Conservation (phyloP, 2,888 invertebrate species). For the Brachyopa scutellaris region DNA sequence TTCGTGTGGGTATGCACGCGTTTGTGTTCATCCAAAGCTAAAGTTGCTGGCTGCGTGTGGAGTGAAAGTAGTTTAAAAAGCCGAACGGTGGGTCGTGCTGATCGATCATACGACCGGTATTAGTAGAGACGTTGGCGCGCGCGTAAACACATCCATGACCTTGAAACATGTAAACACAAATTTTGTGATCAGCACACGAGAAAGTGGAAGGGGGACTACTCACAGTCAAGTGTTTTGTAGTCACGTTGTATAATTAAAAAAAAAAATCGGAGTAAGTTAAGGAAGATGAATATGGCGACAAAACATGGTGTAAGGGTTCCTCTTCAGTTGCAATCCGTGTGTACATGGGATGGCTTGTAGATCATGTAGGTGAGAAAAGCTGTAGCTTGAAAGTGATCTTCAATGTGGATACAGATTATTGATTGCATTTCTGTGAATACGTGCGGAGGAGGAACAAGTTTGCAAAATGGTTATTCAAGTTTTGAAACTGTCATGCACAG, state of each 20-base stretch:
- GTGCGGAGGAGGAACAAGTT: slow-evolving; percentile 5
- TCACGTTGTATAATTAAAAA: slow-evolving; percentile 11
- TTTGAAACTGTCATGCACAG: neutral
- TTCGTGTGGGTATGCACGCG: slow-evolving; percentile 13
- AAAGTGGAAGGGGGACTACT: neutral
- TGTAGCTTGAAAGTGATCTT: slow-evolving; percentile 12
- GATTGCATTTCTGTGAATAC: neutral
- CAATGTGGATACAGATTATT: neutral
- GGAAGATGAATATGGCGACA: neutral
- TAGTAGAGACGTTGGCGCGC: slow-evolving; percentile 5
- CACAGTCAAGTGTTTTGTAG: slow-evolving; percentile 14
- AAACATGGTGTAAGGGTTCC: neutral
- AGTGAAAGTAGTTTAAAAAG: slow-evolving; percentile 57
- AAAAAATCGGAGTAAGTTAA: slow-evolving; percentile 29
- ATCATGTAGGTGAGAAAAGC: neutral
- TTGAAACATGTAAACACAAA: slow-evolving; percentile 53
- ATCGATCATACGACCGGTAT: slow-evolving; percentile 57
- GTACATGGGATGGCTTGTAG: slow-evolving; percentile 26
- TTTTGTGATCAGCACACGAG: slow-evolving; percentile 22
- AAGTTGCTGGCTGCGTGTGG: slow-evolving; percentile 2
- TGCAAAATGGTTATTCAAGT: neutral
- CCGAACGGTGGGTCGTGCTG: neutral
- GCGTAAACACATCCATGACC: slow-evolving; percentile 47
- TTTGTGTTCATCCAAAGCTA: slow-evolving; percentile 3
- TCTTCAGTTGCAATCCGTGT: neutral